phyloP scores from a whole-genome alignment of 1,140 invertebrate genomes.

The Ganaspis sp. region DNA sequence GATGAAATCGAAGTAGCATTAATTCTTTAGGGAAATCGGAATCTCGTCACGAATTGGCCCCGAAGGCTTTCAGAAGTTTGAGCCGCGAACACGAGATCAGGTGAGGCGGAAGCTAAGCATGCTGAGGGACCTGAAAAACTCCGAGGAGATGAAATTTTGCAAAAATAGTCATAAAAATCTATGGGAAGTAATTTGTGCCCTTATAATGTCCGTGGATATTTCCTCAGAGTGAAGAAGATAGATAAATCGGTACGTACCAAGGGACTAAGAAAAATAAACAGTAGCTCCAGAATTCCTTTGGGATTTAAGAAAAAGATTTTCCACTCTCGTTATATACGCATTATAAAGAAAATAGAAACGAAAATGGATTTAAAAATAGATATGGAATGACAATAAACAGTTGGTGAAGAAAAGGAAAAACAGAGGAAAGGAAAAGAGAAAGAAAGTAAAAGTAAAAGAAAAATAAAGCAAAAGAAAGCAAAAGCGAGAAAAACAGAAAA shows the following conservation, averaged over 20 bases:
- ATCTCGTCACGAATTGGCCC: slow-evolving; percentile 29
- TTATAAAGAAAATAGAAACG: not conserved
- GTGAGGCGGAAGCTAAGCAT: not conserved
- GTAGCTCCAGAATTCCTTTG: slow-evolving; percentile 24
- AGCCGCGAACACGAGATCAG: not conserved
- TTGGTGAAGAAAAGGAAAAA: too few species aligned
- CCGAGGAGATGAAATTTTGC: not conserved
- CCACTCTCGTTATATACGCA: not conserved
- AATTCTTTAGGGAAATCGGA: slow-evolving; percentile 26
- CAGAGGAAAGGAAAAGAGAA: too few species aligned
- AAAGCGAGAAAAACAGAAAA: too few species aligned
- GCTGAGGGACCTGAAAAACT: not conserved
- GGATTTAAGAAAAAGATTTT: not conserved
- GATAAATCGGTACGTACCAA: not conserved
- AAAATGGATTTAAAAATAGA: not conserved
- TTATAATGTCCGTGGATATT: not conserved
- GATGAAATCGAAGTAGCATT: slow-evolving; percentile 27
- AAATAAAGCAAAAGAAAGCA: too few species aligned
- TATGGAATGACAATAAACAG: too few species aligned
- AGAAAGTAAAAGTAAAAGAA: too few species aligned
- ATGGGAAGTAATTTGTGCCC: slow-evolving; percentile 4
- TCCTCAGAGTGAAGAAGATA: not conserved
- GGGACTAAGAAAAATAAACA: not conserved
- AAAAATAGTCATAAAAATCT: slow-evolving; percentile 17
- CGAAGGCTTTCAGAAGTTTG: slow-evolving; percentile 24